Percentiles rank a stretch among this genome's conserved stretches.
phyloP scores from a whole-genome alignment of 2,888 invertebrate genomes.

The Adineta ricciae region DNA sequence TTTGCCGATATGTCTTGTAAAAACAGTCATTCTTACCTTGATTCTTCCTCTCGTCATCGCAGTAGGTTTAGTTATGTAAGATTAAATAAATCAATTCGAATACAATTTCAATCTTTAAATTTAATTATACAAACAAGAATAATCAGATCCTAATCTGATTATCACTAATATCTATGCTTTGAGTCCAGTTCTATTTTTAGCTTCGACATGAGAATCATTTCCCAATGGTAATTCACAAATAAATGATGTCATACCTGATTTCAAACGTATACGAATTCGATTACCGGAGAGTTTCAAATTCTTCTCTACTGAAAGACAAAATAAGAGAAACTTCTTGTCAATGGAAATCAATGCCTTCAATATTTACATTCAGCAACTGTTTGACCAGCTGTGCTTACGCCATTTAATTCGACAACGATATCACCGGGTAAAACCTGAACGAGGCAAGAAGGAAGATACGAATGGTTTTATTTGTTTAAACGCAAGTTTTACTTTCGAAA shows the following conservation, averaged over 20 bases:
- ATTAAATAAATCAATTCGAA: not conserved
- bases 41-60: not conserved
- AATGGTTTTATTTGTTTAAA: too few relatives aligned
- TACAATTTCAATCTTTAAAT: not conserved
- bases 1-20: not conserved
- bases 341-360: not conserved
- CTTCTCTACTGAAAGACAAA: constrained; percentile 25
- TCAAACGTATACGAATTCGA: constrained; percentile 31
- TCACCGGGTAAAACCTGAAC: constrained; percentile 31
- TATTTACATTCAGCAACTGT: constrained; percentile 24
- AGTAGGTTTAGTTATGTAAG: not conserved
- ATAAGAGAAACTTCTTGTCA: too few relatives aligned
- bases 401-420: constrained; percentile 30
- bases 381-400: constrained; percentile 23
- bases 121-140: not conserved
- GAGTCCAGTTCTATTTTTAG: too few relatives aligned
- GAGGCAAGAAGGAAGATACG: too few relatives aligned
- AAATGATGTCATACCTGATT: constrained; percentile 27
- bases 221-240: too few relatives aligned
- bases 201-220: too few relatives aligned
- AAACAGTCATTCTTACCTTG: not conserved
- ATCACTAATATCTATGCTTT: too few relatives aligned
- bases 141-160: too few relatives aligned
- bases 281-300: constrained; percentile 31
- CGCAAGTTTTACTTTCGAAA: not conserved